Evolutionary conservation across 1,140 invertebrate species (phyloP), one percentile per base, ranked within the genome.

Genomic region (Phenacoccus solenopsis): DNA sequence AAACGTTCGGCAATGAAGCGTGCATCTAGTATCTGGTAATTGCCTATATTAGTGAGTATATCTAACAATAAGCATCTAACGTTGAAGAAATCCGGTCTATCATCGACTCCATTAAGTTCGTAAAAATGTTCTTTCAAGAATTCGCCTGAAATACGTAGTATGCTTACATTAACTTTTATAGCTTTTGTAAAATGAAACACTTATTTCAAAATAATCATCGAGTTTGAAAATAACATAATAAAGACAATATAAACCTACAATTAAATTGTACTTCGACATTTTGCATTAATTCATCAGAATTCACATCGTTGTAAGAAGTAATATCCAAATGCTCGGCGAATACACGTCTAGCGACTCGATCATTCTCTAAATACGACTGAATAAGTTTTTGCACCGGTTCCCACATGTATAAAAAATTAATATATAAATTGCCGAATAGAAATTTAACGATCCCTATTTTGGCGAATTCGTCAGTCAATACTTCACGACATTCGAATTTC

Each of bases 381-480:
- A 96, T 86, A 21, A 93, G 81, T 74, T 88, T 84, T 7, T 82
- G 79, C 0, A 90, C 80, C n/a, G 92, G 90, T 61, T 90, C 86
- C 94, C 94, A 97, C 0, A 98, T 75, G 22, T 93, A 79, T 74
- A 89, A 89, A 73, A 96, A 96, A 77, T 96, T 96, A 1, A 90
- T 80, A 77, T 90, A 93, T 1, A 96, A 78, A 71, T 86, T 83
- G 7, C 93, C 91, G 7, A 96, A 81, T 70, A 95, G 81, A 76
- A 90, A 94, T 68, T 86, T 82, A 1, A 96, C 75, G 0, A 87
- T 84, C 64, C 84, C 69, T 35, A 61, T 38, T 28, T 28, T 56
- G 16, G 28, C 69, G 38, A 64, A 28, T 69, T 69, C 49, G 16
- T 68, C 71, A 13, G 24, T 38, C 25, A 72, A 70, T 16, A 70